phyloP scores from a whole-genome alignment of 2,888 invertebrate genomes.

The Caenorhabditis panamensis region DNA sequence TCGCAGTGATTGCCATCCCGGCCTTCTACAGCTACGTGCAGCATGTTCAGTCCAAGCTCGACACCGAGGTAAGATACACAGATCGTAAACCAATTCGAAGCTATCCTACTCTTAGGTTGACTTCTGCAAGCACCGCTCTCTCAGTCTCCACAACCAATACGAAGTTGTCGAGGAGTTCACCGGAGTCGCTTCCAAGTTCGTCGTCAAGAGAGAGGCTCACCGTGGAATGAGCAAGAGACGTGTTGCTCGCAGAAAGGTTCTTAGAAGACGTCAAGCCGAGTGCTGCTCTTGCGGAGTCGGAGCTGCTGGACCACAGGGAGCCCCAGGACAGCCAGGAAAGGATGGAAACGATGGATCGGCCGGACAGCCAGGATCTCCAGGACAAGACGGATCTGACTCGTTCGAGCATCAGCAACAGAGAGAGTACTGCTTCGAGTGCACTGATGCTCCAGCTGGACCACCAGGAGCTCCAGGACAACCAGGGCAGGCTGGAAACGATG shows the following conservation, averaged over 20 bases:
- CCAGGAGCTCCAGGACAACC: slow-evolving; percentile 69
- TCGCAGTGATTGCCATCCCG: slow-evolving; percentile 57
- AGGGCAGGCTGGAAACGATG: slow-evolving; percentile 70
- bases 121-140: slow-evolving; percentile 62
- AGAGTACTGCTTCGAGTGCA: slow-evolving; percentile 75
- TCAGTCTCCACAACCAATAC: slow-evolving; percentile 58
- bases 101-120: slow-evolving; percentile 31
- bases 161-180: slow-evolving; percentile 58
- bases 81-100: not conserved
- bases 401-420: slow-evolving; percentile 55
- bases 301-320: slow-evolving; percentile 64
- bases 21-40: slow-evolving; percentile 62
- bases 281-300: slow-evolving; percentile 72
- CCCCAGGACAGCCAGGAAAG: slow-evolving; percentile 62
- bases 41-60: slow-evolving; percentile 56
- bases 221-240: slow-evolving; percentile 52
- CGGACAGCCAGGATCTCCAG: slow-evolving; percentile 66
- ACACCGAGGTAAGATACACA: slow-evolving; percentile 26
- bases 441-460: slow-evolving; percentile 73
- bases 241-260: slow-evolving; percentile 46
- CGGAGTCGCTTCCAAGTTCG: slow-evolving; percentile 57
- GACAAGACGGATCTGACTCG: slow-evolving; percentile 56
- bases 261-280: slow-evolving; percentile 59
- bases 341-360: slow-evolving; percentile 63
- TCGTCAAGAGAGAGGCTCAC: slow-evolving; percentile 56